phyloP scores from a whole-genome alignment of 2,797 vertebrate species.

The Sandelia bainsii region DNA sequence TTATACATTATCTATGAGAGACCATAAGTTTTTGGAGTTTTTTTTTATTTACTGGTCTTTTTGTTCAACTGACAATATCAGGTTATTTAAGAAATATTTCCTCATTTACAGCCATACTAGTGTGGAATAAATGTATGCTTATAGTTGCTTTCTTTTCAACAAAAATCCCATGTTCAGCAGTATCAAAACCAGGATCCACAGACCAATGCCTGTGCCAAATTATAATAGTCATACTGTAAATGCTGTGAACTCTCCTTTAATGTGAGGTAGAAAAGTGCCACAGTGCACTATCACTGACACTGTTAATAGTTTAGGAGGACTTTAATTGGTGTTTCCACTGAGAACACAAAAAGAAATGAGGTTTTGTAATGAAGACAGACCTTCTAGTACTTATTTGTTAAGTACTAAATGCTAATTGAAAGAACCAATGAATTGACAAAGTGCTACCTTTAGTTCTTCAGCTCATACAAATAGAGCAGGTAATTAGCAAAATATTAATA shows the following conservation, averaged over 20 bases:
- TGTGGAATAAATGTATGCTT: background rate
- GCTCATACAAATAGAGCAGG: background rate
- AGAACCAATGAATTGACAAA: constrained; percentile 9
- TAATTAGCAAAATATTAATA: too few relatives aligned
- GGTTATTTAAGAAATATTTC: background rate
- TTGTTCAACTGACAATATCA: background rate
- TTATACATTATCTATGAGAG: too few relatives aligned
- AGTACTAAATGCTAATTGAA: constrained; percentile 23
- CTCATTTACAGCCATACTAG: background rate
- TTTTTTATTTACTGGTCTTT: too few relatives aligned
- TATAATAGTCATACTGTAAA: background rate
- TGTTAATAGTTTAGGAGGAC: constrained; percentile 16
- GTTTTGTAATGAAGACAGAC: constrained; percentile 1
- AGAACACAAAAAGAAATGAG: constrained; percentile 11
- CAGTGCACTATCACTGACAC: constrained; percentile 3
- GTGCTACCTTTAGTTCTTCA: background rate
- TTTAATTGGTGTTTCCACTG: constrained; percentile 28
- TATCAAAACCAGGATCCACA: background rate
- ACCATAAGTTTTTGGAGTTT: too few relatives aligned
- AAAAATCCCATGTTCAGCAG: background rate
- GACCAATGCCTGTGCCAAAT: background rate
- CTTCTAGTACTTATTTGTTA: constrained; percentile 5
- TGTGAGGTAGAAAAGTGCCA: background rate
- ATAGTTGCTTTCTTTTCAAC: background rate
- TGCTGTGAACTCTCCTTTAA: background rate